These are phyloP conservation scores for Pseudochaenichthys georgianus DNA, from an alignment of 2,797 vertebrate species.

Conservation along the genomic window DNA sequence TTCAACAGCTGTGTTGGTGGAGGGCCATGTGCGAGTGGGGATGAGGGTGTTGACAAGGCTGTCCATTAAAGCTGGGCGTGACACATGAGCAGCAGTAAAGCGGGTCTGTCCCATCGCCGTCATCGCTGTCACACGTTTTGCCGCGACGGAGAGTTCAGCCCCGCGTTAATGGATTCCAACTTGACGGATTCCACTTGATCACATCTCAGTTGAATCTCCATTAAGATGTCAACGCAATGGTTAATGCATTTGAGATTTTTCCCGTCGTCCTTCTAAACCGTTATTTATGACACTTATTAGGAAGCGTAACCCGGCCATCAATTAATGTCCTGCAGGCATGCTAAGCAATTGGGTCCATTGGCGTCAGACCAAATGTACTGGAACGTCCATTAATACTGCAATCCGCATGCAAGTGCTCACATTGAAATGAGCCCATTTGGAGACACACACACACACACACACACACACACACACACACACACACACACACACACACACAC, in stretches of 20 bases:
- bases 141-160: slow-evolving; percentile 53
- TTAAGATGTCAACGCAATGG: slow-evolving; percentile 86
- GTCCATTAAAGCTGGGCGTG: slow-evolving; percentile 77
- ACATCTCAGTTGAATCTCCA: slow-evolving; percentile 85
- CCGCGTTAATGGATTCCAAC: slow-evolving; percentile 77
- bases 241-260: slow-evolving; percentile 84
- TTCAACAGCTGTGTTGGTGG: slow-evolving; percentile 83
- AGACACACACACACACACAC: slow-evolving; percentile 38
- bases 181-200: slow-evolving; percentile 80
- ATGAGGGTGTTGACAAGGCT: slow-evolving; percentile 78
- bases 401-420: slow-evolving; percentile 77
- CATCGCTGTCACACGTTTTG: slow-evolving; percentile 61
- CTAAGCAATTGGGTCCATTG: slow-evolving; percentile 82
- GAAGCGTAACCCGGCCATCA: slow-evolving; percentile 84
- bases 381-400: slow-evolving; percentile 83
- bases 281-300: slow-evolving; percentile 90
- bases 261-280: slow-evolving; percentile 82
- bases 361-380: slow-evolving; percentile 84
- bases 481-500: slow-evolving; percentile 20
- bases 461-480: no score
- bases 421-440: slow-evolving; percentile 70
- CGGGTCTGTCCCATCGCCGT: slow-evolving; percentile 61
- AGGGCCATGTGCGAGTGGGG: slow-evolving; percentile 73
- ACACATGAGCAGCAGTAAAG: slow-evolving; percentile 73
- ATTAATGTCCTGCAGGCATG: slow-evolving; percentile 86